Percentiles rank a stretch among this genome's conserved stretches.
These are phyloP conservation scores for Megalopta genalis DNA, from an alignment of 1,140 invertebrate species.

Conservation along the genomic window DNA sequence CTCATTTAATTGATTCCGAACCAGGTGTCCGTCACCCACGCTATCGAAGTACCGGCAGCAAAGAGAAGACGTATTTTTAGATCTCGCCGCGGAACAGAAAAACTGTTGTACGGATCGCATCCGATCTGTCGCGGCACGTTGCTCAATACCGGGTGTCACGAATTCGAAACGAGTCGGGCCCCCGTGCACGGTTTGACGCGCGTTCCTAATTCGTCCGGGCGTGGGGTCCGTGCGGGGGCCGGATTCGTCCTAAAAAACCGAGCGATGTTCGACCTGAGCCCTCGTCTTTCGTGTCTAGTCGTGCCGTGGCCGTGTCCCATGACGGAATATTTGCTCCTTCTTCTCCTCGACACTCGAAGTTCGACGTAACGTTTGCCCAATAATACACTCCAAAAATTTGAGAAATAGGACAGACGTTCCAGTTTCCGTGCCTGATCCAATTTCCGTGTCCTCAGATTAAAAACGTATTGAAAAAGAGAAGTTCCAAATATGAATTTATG, in stretches of 20 bases:
- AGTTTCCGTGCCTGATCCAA: no score
- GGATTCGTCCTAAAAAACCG: conserved; percentile 1
- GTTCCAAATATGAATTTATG: no score
- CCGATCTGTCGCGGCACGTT: conserved; percentile 38
- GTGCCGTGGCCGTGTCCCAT: conserved; percentile 40
- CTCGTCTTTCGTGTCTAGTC: conserved; percentile 26
- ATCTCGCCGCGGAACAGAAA: conserved; percentile 8
- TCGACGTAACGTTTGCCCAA: no score
- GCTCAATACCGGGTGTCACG: conserved; percentile 58
- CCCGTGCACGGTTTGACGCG: conserved; percentile 64
- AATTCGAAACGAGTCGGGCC: conserved; percentile 55
- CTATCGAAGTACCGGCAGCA: neutral
- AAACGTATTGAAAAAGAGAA: no score
- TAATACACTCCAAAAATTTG: no score
- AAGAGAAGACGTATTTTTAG: conserved; percentile 26
- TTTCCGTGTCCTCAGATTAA: no score
- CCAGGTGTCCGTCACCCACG: no score
- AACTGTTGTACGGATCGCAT: conserved; percentile 23
- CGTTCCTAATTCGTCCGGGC: conserved; percentile 69
- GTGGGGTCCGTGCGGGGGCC: conserved; percentile 30
- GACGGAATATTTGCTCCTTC: conserved; percentile 4
- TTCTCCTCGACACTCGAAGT: neutral
- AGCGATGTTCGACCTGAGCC: neutral
- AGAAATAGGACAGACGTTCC: no score
- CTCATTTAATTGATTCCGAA: no score